These are phyloP conservation scores for Campylomormyrus numenius DNA, from an alignment of 2,113 vertebrate genomes.

Conservation along the genomic window DNA sequence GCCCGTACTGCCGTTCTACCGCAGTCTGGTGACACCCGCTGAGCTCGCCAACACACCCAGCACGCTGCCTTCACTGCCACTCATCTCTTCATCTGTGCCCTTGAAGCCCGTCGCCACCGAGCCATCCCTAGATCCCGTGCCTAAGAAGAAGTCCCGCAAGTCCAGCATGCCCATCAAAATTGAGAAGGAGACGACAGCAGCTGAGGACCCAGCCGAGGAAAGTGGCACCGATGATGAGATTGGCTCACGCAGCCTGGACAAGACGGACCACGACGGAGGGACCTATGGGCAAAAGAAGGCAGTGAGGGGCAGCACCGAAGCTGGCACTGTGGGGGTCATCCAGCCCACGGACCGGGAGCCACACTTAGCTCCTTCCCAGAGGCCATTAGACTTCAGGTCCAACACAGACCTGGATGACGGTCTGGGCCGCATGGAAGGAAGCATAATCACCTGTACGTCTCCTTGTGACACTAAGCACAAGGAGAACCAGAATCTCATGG, in stretches of 20 bases:
- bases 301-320: constrained; percentile 39
- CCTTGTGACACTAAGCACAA: constrained; percentile 40
- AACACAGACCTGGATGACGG: constrained; percentile 42
- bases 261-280: constrained; percentile 41
- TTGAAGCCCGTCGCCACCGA: constrained; percentile 65
- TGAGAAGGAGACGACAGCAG: constrained; percentile 75
- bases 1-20: constrained; percentile 91
- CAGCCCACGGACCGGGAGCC: constrained; percentile 43
- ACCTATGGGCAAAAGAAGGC: constrained; percentile 36
- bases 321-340: constrained; percentile 29
- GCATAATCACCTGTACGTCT: constrained; percentile 37
- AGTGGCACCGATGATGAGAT: constrained; percentile 73
- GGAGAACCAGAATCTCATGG: constrained; percentile 49
- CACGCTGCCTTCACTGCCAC: constrained; percentile 81
- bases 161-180: constrained; percentile 98
- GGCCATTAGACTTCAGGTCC: constrained; percentile 46
- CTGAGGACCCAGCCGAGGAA: constrained; percentile 53
- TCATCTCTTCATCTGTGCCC: constrained; percentile 78
- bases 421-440: constrained; percentile 37
- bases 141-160: constrained; percentile 98
- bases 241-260: constrained; percentile 55
- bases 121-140: constrained; percentile 63
- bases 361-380: constrained; percentile 44
- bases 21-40: constrained; percentile 83
- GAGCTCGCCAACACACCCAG: constrained; percentile 89